These are phyloP conservation scores for Epizoanthus stellaris DNA, from an alignment of 92 coral and sea anemone genomes.

Conservation along the genomic window DNA sequence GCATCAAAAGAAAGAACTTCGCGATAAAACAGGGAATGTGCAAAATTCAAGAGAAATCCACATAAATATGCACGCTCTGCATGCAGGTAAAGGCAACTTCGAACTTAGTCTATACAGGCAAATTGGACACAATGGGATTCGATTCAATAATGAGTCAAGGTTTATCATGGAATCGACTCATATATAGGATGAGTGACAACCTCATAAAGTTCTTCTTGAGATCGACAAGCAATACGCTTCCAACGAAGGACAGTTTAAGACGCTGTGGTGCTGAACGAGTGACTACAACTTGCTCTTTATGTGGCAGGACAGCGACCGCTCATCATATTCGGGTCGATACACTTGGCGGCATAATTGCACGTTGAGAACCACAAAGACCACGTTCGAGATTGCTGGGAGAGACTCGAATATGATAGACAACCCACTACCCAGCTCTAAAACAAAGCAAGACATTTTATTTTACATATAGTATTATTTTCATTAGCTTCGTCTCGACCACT, in stretches of 20 bases:
- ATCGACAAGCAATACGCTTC: neutral
- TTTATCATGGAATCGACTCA: neutral
- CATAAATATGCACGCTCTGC: too few species aligned
- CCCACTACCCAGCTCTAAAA: too few species aligned
- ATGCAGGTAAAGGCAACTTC: neutral
- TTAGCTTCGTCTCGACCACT: neutral
- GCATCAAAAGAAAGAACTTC: too few species aligned
- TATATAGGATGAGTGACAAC: neutral
- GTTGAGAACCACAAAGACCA: neutral
- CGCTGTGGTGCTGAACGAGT: neutral
- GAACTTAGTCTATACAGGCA: neutral
- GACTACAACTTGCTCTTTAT: neutral
- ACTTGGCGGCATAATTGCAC: neutral
- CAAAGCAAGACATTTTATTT: neutral
- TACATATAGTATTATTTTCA: too few species aligned
- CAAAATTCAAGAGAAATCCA: too few species aligned
- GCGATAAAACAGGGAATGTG: too few species aligned
- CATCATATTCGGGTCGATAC: neutral
- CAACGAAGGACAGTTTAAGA: too few species aligned
- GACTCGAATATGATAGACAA: too few species aligned
- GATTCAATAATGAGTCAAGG: neutral
- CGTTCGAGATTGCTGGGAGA: too few species aligned
- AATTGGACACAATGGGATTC: neutral
- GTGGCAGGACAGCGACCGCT: neutral
- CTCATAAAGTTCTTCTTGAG: neutral